Evolutionary conservation across 2,113 vertebrate species (phyloP).

Genomic region (Bungarus multicinctus): DNA sequence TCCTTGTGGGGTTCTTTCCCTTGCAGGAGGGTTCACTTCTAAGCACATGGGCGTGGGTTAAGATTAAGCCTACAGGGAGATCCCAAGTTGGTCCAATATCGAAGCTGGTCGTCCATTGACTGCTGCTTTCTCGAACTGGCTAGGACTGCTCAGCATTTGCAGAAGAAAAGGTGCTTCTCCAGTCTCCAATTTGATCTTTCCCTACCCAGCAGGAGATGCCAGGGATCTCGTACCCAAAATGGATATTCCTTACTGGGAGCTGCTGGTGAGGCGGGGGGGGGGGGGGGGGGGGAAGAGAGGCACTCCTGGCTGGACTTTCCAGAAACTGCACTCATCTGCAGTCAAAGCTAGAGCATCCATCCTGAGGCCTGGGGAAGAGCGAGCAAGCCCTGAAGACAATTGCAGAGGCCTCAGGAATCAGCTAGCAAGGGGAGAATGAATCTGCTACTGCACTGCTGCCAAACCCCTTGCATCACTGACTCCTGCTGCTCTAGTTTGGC

Average conservation of each 20-base stretch:
- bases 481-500: background rate
- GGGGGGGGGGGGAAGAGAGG: too few relatives aligned
- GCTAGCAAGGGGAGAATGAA: background rate
- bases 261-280: background rate
- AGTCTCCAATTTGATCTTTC: background rate
- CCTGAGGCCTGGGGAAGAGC: background rate
- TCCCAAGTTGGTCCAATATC: background rate
- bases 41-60: background rate
- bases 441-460: background rate
- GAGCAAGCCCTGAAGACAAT: background rate
- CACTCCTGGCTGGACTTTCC: background rate
- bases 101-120: background rate
- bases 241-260: background rate
- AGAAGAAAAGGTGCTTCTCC: background rate
- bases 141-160: background rate
- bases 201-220: background rate
- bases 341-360: background rate
- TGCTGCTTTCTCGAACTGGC: background rate
- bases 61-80: background rate
- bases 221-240: background rate
- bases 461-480: background rate
- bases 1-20: background rate
- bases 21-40: background rate
- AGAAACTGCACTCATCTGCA: background rate
- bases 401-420: background rate